A percentile compares a stretch with the other conserved stretches of the same genome.
phyloP scores from a whole-genome alignment of 2,113 vertebrate species.

The Platichthys flesus region DNA sequence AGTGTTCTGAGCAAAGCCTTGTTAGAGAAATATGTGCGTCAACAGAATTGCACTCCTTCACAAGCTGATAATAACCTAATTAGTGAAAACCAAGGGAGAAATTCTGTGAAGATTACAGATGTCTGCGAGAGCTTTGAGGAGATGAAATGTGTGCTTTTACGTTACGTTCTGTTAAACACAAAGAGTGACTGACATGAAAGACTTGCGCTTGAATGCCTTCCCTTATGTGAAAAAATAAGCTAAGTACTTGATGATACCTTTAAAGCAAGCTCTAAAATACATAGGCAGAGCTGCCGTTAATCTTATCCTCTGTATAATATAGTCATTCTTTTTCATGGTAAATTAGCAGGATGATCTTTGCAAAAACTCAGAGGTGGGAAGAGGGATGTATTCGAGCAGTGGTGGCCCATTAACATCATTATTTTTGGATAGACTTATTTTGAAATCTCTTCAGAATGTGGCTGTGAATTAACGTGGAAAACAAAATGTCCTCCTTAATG shows the following conservation, averaged over 20 bases:
- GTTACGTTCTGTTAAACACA: background rate
- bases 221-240: background rate
- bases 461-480: constrained; percentile 40
- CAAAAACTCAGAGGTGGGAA: constrained; percentile 34
- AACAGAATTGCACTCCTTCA: background rate
- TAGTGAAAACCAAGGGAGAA: constrained; percentile 24
- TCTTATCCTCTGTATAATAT: constrained; percentile 34
- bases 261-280: constrained; percentile 10
- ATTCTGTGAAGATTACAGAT: background rate
- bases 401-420: constrained; percentile 51
- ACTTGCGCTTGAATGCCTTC: background rate
- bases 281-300: constrained; percentile 8
- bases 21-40: background rate
- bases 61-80: constrained; percentile 48
- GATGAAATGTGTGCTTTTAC: constrained; percentile 15
- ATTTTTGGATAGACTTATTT: constrained; percentile 47
- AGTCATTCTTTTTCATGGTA: constrained; percentile 27
- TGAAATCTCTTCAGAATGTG: constrained; percentile 43
- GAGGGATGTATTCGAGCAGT: constrained; percentile 22
- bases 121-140: background rate
- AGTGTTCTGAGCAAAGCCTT: background rate
- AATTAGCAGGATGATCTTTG: constrained; percentile 37
- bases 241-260: background rate
- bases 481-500: constrained; percentile 29
- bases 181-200: constrained; percentile 8